Base-by-base conservation (phyloP, 2,888 invertebrate genomes). In the Caenorhabditis afra region DNA sequence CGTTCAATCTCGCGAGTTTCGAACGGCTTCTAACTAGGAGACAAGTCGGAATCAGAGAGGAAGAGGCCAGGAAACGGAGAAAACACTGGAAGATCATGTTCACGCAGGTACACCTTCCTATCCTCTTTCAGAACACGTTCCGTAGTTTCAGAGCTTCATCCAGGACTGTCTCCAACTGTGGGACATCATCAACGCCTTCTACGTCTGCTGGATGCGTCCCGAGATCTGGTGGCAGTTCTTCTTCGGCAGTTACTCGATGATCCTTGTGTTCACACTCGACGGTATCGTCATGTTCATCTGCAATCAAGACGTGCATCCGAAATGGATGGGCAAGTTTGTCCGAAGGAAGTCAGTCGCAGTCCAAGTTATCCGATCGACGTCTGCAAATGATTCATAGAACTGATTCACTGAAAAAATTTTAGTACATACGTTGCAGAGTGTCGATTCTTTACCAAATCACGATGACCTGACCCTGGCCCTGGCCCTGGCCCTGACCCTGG, bases 91-190 rank as follows among this genome's bases (percentile, higher is more conserved):
- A 16, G 47, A n/a, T 16, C 7, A 47, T 47, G 47, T 47, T 47
- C 47, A 47, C 66, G 0, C 29, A 29, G 29, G 29, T 29, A 7
- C 29, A 29, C n/a, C n/a, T n/a, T n/a, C n/a, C n/a, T n/a, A 29
- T 29, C 29, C 3, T 3, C 29, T 29, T 29, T 3, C 4, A 29
- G 29, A 29, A 7, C n/a, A n/a, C n/a, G n/a, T n/a, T n/a, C n/a
- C 7, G 29, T 3, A 29, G 29, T 29, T 29, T 29, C 59, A 76
- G 62, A 76, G 50, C 35, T 57, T 68, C 2, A 47, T 67, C 2
- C 75, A 76, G 58, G 75, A 76, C 18, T 62, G 61, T n/a, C 67
- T 76, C 14, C 75, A 76, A 8, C 23, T 76, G 1, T 41, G 55
- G 4, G 61, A 76, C 16, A 64, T 57, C 41, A 50, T 76, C 20